Conservation (phyloP, 2,888 invertebrate species). For the Trichogramma evanescens region DNA sequence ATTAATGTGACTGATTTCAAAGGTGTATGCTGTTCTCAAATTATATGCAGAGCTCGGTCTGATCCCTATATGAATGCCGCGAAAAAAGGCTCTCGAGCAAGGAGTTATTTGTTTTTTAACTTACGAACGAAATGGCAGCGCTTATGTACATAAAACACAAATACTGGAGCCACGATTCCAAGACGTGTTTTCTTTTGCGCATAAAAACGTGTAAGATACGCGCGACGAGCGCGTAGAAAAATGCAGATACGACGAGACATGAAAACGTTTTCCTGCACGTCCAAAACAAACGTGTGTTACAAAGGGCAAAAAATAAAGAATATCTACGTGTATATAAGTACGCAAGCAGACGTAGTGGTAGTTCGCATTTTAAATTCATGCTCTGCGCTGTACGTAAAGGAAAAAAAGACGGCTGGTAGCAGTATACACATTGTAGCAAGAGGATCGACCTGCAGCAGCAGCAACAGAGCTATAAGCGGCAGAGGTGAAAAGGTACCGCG, state of each 20-base stretch:
- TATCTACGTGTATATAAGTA: no score
- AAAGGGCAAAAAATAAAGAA: slow-evolving; percentile 10
- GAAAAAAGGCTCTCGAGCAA: no score
- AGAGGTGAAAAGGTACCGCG: slow-evolving; percentile 20
- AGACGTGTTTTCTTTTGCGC: no score
- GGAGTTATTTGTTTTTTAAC: no score
- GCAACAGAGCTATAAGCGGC: slow-evolving; percentile 3
- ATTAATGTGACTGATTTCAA: no score
- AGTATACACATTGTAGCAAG: slow-evolving; percentile 7
- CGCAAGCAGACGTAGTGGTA: slow-evolving; percentile 2
- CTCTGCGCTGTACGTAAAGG: slow-evolving; percentile 17
- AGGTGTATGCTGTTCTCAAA: no score
- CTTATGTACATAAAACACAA: no score
- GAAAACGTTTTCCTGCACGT: slow-evolving; percentile 17
- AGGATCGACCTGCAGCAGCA: no score
- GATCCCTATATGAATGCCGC: no score
- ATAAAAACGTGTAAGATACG: neutral
- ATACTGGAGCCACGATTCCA: no score
- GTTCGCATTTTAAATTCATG: slow-evolving; percentile 39
- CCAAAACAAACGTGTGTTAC: slow-evolving; percentile 18
- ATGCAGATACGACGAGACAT: slow-evolving; percentile 22
- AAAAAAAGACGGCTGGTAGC: slow-evolving; percentile 7
- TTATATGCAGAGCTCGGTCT: no score
- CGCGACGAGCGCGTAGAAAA: slow-evolving; percentile 13
- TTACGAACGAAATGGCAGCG: no score